These are phyloP conservation scores for Thecocarcelia acutangulata DNA, from an alignment of 2,888 invertebrate species.

Conservation along the genomic window DNA sequence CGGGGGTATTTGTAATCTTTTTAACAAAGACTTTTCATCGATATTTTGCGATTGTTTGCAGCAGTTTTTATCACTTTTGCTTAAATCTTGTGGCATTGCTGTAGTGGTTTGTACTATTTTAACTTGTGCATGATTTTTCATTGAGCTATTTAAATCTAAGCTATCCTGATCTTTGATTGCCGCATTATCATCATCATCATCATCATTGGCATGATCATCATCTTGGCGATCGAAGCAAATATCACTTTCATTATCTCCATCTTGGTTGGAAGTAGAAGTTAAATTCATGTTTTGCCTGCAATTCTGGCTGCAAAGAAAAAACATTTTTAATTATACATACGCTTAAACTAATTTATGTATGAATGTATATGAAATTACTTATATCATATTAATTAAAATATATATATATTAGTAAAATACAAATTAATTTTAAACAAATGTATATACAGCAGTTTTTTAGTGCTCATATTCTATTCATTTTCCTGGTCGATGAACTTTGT, in stretches of 20 bases:
- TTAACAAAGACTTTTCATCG: background rate
- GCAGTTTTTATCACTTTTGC: background rate
- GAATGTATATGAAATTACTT: too few species aligned
- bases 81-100: conserved; percentile 1
- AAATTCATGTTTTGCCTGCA: conserved; percentile 24
- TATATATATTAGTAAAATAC: too few species aligned
- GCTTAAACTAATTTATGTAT: background rate
- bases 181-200: background rate
- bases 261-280: background rate
- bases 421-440: too few species aligned
- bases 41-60: background rate
- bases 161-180: background rate
- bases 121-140: background rate
- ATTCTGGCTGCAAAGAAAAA: conserved; percentile 10
- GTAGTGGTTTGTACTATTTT: conserved; percentile 3
- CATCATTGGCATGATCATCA: background rate
- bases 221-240: background rate
- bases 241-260: background rate
- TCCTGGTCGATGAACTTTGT: too few species aligned
- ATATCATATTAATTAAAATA: too few species aligned
- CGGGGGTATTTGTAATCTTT: background rate
- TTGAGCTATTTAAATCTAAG: background rate
- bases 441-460: too few species aligned
- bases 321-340: background rate
- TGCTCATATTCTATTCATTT: too few species aligned